These are phyloP conservation scores for Phengaris alcon DNA, from an alignment of 2,888 invertebrate genomes.

Conservation along the genomic window DNA sequence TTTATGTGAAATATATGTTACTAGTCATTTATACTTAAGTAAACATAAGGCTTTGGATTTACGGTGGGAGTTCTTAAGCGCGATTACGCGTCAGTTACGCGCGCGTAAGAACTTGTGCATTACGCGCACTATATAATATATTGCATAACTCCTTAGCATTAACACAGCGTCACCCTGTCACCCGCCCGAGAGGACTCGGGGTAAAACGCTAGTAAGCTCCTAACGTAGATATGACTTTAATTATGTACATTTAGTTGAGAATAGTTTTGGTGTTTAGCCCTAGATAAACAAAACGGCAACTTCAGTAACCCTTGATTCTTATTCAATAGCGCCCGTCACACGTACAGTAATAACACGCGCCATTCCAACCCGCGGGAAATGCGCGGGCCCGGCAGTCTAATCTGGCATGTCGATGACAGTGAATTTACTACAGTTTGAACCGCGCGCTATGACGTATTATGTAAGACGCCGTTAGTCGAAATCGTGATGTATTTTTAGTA, in stretches of 20 bases:
- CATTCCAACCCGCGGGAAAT: no score
- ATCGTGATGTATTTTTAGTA: no score
- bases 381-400: no score
- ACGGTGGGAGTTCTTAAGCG: neutral
- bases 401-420: no score
- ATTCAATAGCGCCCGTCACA: neutral
- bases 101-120: neutral
- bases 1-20: neutral
- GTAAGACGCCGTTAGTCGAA: no score
- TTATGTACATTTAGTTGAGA: constrained; percentile 58
- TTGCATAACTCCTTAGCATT: constrained; percentile 58
- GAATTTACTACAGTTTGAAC: no score
- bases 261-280: constrained; percentile 37
- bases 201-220: constrained; percentile 79
- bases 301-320: neutral
- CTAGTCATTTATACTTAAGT: constrained; percentile 12
- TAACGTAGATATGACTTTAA: constrained; percentile 74
- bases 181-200: constrained; percentile 72
- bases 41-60: constrained; percentile 19
- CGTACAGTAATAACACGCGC: no score
- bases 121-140: constrained; percentile 1
- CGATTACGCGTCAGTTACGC: neutral
- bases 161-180: constrained; percentile 78
- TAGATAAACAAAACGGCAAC: neutral
- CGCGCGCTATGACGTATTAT: no score